These are phyloP conservation scores for Megathymus violae DNA, from an alignment of 1,140 invertebrate species.

Conservation along the genomic window DNA sequence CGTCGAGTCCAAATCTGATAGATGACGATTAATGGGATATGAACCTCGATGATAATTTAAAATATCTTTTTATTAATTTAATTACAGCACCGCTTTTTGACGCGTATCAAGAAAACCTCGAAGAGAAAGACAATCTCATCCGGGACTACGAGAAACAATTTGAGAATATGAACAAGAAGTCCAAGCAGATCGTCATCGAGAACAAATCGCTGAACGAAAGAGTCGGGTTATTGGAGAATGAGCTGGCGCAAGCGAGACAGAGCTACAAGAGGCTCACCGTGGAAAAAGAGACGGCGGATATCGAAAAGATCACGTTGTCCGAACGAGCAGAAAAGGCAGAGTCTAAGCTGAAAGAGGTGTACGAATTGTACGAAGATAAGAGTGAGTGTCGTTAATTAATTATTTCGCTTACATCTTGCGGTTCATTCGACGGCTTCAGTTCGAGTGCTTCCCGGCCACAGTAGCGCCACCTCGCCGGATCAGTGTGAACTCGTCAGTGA, in stretches of 20 bases:
- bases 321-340: slow-evolving; percentile 84
- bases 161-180: slow-evolving; percentile 85
- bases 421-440: too few relatives aligned
- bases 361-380: slow-evolving; percentile 86
- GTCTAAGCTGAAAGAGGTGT: slow-evolving; percentile 86
- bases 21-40: too few relatives aligned
- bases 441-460: too few relatives aligned
- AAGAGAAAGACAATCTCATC: slow-evolving; percentile 87
- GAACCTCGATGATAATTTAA: too few relatives aligned
- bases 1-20: too few relatives aligned
- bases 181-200: slow-evolving; percentile 86
- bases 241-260: slow-evolving; percentile 82
- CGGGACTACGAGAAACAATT: slow-evolving; percentile 86
- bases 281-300: slow-evolving; percentile 84
- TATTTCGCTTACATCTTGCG: too few relatives aligned
- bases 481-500: too few relatives aligned
- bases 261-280: slow-evolving; percentile 73
- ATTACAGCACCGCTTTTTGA: too few relatives aligned
- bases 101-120: too few relatives aligned
- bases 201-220: slow-evolving; percentile 85
- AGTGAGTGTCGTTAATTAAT: slow-evolving; percentile 56
- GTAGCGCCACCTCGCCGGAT: too few relatives aligned
- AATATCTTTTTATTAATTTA: too few relatives aligned
- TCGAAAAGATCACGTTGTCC: slow-evolving; percentile 85
- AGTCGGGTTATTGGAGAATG: slow-evolving; percentile 79